Base-by-base conservation (phyloP, 2,113 vertebrate genomes). In the Alectura lathami region DNA sequence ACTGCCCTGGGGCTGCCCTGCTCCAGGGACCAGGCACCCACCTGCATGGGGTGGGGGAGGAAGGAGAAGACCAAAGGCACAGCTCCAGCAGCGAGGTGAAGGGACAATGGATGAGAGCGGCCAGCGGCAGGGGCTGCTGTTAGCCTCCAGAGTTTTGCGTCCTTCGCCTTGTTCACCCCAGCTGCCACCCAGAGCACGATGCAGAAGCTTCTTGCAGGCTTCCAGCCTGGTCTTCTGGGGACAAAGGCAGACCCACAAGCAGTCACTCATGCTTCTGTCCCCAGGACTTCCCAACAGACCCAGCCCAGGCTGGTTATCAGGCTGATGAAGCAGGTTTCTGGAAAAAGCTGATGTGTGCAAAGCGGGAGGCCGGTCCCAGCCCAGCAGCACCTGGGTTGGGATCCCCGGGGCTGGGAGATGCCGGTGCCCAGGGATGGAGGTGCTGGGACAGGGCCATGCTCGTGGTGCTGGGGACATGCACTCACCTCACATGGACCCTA, bases 371-470 rank as follows among this genome's bases (percentile, higher is more conserved):
- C 8, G 21, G 26, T 32, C 21, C 40, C 42, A 34, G 8, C 53
- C 15, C 53, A 29, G 13, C 1, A 1, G 17, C 30, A 9, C 48
- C 47, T 26, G 5, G 47, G 42, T 43, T 1, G 1, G 47, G 17
- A 54, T 13, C 47, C 60, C 40, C 47, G 32, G 47, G 34, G 40
- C 34, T 43, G 30, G 30, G 60, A 73, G 29, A 21, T 67, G 60
- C 60, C 0, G 24, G 51, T 47, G 51, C 13, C 57, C 56, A 26
- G 62, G 45, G 21, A 51, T 34, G 75, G 1, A 42, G 50, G 8
- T 29, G 16, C 16, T 53, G 42, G 76, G 22, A 27, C 0, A 0
- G 8, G 54, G 11, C 26, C 21, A 5, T 56, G 30, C 27, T 27
- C 11, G 56, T 32, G 66, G 16, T 32, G 21, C 56, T 84, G 87